Base-by-base conservation (phyloP, 2,888 invertebrate genomes). In the Agrenia bidenticulata region DNA sequence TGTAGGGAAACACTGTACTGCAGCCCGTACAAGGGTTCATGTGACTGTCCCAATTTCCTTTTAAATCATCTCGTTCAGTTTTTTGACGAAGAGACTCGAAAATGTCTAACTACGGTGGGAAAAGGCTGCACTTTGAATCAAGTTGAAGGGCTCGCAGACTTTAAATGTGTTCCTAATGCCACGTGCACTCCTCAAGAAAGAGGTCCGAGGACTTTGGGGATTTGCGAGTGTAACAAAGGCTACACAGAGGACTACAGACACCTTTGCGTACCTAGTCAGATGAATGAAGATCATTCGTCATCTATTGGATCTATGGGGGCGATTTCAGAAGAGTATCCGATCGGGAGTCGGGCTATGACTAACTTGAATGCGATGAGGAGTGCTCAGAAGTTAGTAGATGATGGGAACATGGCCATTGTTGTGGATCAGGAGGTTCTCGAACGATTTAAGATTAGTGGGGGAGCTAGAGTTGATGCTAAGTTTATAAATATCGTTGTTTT, bases 161-260 rank as follows among this genome's bases (percentile, higher is more conserved):
- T 64, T 13, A 7, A 27, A 1, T 64, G 64, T 37, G 61, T 64
- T 24, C 64, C 64, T 4, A 21, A 64, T 37, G 55, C 64, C 1
- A 4, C 5, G 5, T 45, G 45, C n/a, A 15, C 5, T 15, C 2
- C 5, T 9, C 2, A 45, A 5, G 9, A 5, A 5, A 19, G 45
- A 5, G 11, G 59, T 13, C 50, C 64, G 1, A 15, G 17, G 1
- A 24, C 26, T 2, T 41, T 60, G 19, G 64, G 64, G 5, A 2
- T 64, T 27, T 64, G 64, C n/a, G 13, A 19, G 15, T 64, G 64
- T 37, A n/a, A n/a, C 4, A 13, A 27, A 7, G 45, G 45, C 1
- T 64, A 23, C 49, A 41, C 45, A n/a, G 61, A 54, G 49, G 61
- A 45, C 17, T 37, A 37, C 26, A 13, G 45, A 9, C 64, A 64